Conservation (phyloP, 2,888 invertebrate genomes). For the Agrotis puta region DNA sequence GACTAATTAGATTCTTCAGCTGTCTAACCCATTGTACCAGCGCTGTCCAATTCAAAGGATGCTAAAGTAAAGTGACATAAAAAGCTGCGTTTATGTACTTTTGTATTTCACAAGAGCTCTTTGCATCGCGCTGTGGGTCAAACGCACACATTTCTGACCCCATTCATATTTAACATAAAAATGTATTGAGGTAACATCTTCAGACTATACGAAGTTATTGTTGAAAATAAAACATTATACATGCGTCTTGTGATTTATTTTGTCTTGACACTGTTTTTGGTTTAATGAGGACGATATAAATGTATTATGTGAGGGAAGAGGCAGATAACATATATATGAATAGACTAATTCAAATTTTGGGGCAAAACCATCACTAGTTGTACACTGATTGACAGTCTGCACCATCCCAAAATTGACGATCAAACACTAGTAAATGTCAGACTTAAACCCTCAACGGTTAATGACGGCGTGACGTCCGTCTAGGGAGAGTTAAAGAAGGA, state of each 20-base stretch:
- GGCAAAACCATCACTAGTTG: background rate
- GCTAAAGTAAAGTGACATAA: too few species aligned
- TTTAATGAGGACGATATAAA: background rate
- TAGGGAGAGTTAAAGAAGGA: too few species aligned
- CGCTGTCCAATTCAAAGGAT: too few species aligned
- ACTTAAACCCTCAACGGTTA: too few species aligned
- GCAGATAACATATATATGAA: background rate
- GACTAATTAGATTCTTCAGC: too few species aligned
- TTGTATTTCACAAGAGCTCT: too few species aligned
- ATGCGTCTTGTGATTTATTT: slow-evolving; percentile 14
- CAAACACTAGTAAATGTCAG: too few species aligned
- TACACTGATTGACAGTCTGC: background rate
- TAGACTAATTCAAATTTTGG: background rate
- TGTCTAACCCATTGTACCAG: too few species aligned
- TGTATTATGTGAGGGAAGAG: background rate
- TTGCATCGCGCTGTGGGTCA: slow-evolving; percentile 46
- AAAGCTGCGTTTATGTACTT: too few species aligned
- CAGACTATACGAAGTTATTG: background rate
- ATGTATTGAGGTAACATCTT: slow-evolving; percentile 12
- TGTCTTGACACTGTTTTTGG: slow-evolving; percentile 8
- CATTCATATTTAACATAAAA: slow-evolving; percentile 43
- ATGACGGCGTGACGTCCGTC: too few species aligned
- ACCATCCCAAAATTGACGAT: too few species aligned
- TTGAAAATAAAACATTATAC: slow-evolving; percentile 31
- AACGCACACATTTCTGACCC: slow-evolving; percentile 40